Evolutionary conservation across 2,888 invertebrate species (phyloP).

Genomic region (Trilocha varians): DNA sequence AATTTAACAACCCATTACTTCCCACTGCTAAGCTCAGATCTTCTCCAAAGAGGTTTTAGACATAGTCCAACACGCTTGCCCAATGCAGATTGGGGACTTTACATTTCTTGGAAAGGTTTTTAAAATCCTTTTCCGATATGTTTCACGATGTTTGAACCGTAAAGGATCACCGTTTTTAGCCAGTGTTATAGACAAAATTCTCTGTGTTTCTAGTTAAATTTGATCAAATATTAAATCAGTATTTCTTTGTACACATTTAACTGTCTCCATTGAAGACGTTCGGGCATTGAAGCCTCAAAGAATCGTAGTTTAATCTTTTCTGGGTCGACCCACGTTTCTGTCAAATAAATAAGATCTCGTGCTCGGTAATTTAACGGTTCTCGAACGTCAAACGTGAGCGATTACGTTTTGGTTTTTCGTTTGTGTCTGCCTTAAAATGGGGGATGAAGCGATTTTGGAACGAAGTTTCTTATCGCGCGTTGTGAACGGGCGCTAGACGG

Average conservation of each 20-base stretch:
- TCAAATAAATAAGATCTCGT: slow-evolving; percentile 36
- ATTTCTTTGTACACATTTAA: background rate
- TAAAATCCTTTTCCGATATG: no score
- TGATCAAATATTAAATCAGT: no score
- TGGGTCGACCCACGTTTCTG: slow-evolving; percentile 20
- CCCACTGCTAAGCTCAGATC: no score
- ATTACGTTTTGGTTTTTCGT: slow-evolving; percentile 27
- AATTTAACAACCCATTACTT: no score
- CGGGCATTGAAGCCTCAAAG: slow-evolving; percentile 15
- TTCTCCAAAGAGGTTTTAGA: no score
- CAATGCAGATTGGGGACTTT: no score
- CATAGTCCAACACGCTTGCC: no score
- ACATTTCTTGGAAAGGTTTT: no score
- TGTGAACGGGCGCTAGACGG: no score
- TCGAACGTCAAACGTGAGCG: slow-evolving; percentile 36
- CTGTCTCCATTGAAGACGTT: background rate
- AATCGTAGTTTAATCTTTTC: slow-evolving; percentile 22
- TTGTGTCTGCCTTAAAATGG: slow-evolving; percentile 13
- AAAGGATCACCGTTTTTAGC: no score
- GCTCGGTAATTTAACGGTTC: slow-evolving; percentile 35
- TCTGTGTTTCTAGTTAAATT: slow-evolving; percentile 7
- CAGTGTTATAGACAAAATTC: no score
- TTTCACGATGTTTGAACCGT: no score
- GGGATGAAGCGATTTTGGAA: background rate
- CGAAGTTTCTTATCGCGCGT: background rate